Conservation (phyloP, 92 coral and sea anemone species). For the Blastomussa wellsi region DNA sequence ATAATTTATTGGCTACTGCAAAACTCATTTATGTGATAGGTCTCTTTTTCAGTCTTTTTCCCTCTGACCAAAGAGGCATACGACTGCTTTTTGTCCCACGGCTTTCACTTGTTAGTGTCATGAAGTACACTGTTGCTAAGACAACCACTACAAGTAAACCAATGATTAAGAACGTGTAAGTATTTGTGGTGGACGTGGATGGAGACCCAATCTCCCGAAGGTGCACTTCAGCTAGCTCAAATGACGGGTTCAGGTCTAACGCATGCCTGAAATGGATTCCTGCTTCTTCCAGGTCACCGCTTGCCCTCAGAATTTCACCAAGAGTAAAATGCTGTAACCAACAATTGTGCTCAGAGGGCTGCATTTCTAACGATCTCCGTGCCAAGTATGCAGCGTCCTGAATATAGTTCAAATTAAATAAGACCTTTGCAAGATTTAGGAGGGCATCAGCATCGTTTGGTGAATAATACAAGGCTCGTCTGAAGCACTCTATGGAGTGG, state of each 20-base stretch:
- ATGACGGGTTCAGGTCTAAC: constrained; percentile 90
- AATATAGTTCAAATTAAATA: constrained; percentile 87
- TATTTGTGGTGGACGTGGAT: constrained; percentile 76
- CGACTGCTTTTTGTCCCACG: constrained; percentile 68
- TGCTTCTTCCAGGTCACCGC: constrained; percentile 90
- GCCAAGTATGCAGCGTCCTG: constrained; percentile 91
- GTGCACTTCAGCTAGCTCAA: constrained; percentile 95
- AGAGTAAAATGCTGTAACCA: constrained; percentile 98
- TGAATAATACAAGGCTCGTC: constrained; percentile 80
- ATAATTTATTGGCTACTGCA: constrained; percentile 2
- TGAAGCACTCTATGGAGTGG: constrained; percentile 97
- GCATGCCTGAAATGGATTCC: constrained; percentile 88
- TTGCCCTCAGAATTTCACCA: constrained; percentile 93
- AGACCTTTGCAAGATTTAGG: constrained; percentile 91
- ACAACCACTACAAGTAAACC: constrained; percentile 87
- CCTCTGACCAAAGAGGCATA: constrained; percentile 66
- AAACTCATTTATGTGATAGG: constrained; percentile 49
- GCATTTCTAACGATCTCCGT: constrained; percentile 91
- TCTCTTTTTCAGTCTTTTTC: constrained; percentile 79
- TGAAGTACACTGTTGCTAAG: constrained; percentile 87
- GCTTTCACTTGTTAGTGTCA: constrained; percentile 86
- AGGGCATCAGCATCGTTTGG: constrained; percentile 98
- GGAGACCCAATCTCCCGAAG: constrained; percentile 88
- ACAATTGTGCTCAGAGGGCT: constrained; percentile 95
- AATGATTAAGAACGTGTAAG: constrained; percentile 92